phyloP scores from a whole-genome alignment of 2,797 vertebrate genomes.

The Hemibagrus guttatus region DNA sequence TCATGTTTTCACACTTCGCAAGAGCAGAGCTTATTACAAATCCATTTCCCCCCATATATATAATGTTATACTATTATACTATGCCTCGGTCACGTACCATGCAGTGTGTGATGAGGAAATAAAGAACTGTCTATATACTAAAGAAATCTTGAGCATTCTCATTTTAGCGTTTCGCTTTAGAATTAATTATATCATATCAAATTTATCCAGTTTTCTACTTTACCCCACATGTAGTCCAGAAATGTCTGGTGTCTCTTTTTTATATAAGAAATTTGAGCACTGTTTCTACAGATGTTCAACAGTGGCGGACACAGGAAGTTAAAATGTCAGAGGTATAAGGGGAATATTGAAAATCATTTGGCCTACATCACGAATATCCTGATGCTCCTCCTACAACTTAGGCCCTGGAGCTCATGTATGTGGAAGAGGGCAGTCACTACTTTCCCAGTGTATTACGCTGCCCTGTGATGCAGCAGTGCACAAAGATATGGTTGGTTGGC shows the following conservation, averaged over 20 bases:
- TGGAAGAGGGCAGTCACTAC: background rate
- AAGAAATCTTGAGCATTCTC: background rate
- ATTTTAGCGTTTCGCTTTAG: background rate
- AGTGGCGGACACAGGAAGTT: no score
- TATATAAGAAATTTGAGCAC: background rate
- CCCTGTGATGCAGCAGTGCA: background rate
- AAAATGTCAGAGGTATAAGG: background rate
- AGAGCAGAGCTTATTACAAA: background rate
- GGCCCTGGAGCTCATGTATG: background rate
- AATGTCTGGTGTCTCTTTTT: conserved; percentile 8
- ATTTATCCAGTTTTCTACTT: conserved; percentile 1
- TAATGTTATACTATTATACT: background rate
- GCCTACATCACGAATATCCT: background rate
- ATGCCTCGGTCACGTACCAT: background rate
- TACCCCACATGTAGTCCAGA: background rate
- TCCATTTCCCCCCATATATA: background rate
- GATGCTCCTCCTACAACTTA: no score
- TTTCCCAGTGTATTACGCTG: background rate
- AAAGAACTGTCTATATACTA: background rate
- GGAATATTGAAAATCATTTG: background rate
- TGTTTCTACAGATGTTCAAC: background rate
- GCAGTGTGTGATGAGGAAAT: background rate
- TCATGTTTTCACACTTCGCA: conserved; percentile 16
- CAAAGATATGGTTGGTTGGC: background rate
- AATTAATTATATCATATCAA: background rate